Evolutionary conservation across 2,797 vertebrate species (phyloP).

Genomic region (Lithobates sylvaticus): DNA sequence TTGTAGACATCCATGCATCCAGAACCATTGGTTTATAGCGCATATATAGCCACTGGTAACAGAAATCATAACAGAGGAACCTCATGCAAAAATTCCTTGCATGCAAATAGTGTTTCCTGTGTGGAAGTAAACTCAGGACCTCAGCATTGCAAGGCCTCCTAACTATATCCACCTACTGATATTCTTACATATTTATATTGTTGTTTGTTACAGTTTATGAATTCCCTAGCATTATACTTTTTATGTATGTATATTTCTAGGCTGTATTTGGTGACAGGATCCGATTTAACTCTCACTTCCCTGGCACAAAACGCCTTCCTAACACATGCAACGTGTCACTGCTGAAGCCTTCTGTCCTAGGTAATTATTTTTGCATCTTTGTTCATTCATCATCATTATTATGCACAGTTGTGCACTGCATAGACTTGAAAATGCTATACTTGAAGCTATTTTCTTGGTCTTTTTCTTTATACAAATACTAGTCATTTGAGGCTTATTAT

Average conservation of each 20-base stretch:
- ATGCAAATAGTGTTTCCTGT: neutral
- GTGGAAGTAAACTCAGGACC: neutral
- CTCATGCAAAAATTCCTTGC: too few species aligned
- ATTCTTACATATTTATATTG: neutral
- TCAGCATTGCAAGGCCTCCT: neutral
- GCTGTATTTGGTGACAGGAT: conserved; percentile 83
- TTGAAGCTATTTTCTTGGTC: neutral
- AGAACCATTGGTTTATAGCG: too few species aligned
- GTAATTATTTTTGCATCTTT: neutral
- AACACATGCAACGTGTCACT: conserved; percentile 96
- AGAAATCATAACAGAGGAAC: too few species aligned
- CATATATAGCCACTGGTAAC: too few species aligned
- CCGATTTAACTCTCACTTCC: conserved; percentile 85
- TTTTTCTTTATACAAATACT: too few species aligned
- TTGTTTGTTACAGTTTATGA: neutral
- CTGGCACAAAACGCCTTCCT: conserved; percentile 82
- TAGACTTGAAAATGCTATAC: neutral
- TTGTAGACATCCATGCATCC: too few species aligned
- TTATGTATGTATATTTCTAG: conserved; percentile 70
- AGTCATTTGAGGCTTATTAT: too few species aligned
- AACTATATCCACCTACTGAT: neutral
- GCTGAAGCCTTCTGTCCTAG: conserved; percentile 68
- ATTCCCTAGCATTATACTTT: neutral
- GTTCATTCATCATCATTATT: neutral
- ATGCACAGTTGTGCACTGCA: neutral